Evolutionary conservation across 2,113 vertebrate genomes (phyloP), one percentile per base, ranked within the genome.

Genomic region (Terrapene triunguis): DNA sequence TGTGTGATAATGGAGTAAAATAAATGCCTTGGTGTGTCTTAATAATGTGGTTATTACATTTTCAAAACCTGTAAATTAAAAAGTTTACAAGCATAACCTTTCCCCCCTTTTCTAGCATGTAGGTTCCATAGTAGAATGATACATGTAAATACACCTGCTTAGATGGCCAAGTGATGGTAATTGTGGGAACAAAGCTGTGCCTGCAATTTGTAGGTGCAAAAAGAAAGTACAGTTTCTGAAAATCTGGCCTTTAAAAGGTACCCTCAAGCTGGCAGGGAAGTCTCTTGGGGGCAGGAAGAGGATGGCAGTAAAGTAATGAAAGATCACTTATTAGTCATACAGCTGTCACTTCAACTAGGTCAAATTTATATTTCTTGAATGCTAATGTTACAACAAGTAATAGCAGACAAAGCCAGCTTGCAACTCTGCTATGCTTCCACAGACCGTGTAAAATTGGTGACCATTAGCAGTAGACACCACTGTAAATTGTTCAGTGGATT

Each of bases 401-500:
- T 87, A 92, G 84, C 1, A 65, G 5, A 89, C 84, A 79, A 89
- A 76, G 1, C 29, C 22, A 8, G 1, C 25, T 92, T 74, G 5
- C 21, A 93, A 79, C 79, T 81, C 53, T 47, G 29, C 90, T 92
- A 38, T 80, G 12, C n/a, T 91, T 12, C 29, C 27, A 4, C 69
- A 27, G 17, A 80, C 5, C 1, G 29, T 84, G 6, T 50, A 76
- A 91, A 80, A 7, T 82, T 42, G 1, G 54, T 81, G 91, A 91
- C 44, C 10, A 6, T 0, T 82, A 48, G 4, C 25, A 93, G 27
- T 47, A 95, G 89, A 42, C 29, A 90, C 4, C 3, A 72, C 17
- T 85, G n/a, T 69, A 89, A 87, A 88, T 29, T 89, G 54, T 85
- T 55, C 38, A 78, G 51, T 87, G 94, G 24, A 83, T 17, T 84